Conservation (phyloP, 2,888 invertebrate genomes). For the Punctoribates punctum region DNA sequence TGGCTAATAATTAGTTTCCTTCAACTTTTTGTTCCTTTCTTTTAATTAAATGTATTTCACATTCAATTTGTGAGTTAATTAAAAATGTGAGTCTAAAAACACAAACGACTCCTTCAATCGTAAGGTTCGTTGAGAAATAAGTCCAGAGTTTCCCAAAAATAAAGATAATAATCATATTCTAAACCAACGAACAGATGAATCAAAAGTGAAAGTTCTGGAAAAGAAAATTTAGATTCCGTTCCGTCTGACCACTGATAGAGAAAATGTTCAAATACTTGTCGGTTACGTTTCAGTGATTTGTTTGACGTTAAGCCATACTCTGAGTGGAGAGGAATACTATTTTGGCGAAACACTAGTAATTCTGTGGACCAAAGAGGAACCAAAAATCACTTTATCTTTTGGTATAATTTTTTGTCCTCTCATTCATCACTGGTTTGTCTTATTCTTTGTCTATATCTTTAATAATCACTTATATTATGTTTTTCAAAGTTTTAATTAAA, state of each 20-base stretch:
- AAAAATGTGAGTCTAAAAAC: too few species aligned
- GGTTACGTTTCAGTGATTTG: neutral
- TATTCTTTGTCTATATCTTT: neutral
- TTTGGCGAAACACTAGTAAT: too few species aligned
- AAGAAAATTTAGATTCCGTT: neutral
- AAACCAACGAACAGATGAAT: neutral
- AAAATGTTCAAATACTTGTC: neutral
- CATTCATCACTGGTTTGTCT: slow-evolving; percentile 8
- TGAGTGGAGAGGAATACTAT: too few species aligned
- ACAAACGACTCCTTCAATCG: too few species aligned
- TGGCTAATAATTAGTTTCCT: too few species aligned
- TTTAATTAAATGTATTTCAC: neutral
- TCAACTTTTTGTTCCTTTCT: neutral
- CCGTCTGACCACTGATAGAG: slow-evolving; percentile 21
- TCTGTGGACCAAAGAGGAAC: neutral
- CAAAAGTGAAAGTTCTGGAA: neutral
- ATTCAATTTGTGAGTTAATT: too few species aligned
- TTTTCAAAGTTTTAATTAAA: neutral
- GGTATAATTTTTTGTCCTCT: neutral
- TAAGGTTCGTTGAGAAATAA: slow-evolving; percentile 5
- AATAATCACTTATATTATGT: neutral
- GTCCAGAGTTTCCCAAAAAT: neutral
- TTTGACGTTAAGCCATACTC: neutral
- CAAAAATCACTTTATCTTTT: neutral
- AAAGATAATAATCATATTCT: neutral